Percentiles rank a stretch among this genome's conserved stretches.
phyloP scores from a whole-genome alignment of 2,888 invertebrate genomes.

The Dromius quadrimaculatus region DNA sequence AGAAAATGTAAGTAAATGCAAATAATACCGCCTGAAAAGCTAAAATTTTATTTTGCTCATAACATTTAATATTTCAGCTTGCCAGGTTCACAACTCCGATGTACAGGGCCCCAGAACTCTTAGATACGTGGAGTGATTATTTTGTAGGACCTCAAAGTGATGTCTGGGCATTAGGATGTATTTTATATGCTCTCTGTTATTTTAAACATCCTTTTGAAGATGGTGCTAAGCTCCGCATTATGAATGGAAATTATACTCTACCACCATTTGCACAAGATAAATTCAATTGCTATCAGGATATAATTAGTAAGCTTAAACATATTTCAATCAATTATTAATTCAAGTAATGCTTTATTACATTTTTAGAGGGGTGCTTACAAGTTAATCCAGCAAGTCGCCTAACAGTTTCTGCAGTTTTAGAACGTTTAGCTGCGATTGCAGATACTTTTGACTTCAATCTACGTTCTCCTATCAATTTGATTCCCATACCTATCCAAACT shows the following conservation, averaged over 20 bases:
- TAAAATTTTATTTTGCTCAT: not conserved
- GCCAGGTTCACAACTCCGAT: constrained; percentile 88
- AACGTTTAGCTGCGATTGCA: constrained; percentile 89
- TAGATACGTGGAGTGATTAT: constrained; percentile 97
- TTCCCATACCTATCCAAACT: constrained; percentile 57
- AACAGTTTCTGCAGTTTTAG: constrained; percentile 82
- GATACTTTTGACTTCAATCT: constrained; percentile 87
- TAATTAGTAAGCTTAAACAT: constrained; percentile 78
- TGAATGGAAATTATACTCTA: constrained; percentile 94
- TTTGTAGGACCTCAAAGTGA: constrained; percentile 92
- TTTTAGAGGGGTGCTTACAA: constrained; percentile 80
- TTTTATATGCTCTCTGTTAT: constrained; percentile 91
- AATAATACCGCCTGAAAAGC: not conserved
- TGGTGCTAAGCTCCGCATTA: constrained; percentile 92
- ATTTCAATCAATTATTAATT: constrained; percentile 31
- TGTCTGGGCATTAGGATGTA: constrained; percentile 97
- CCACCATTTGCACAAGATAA: constrained; percentile 78
- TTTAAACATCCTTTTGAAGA: constrained; percentile 98
- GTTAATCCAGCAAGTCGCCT: constrained; percentile 87
- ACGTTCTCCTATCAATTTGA: constrained; percentile 75
- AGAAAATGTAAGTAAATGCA: constrained; percentile 82
- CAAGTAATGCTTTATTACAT: constrained; percentile 58
- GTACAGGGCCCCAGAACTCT: constrained; percentile 99
- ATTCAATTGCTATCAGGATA: constrained; percentile 87
- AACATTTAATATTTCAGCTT: constrained; percentile 68